Conservation (phyloP, 2,888 invertebrate genomes). For the Oscheius onirici region DNA sequence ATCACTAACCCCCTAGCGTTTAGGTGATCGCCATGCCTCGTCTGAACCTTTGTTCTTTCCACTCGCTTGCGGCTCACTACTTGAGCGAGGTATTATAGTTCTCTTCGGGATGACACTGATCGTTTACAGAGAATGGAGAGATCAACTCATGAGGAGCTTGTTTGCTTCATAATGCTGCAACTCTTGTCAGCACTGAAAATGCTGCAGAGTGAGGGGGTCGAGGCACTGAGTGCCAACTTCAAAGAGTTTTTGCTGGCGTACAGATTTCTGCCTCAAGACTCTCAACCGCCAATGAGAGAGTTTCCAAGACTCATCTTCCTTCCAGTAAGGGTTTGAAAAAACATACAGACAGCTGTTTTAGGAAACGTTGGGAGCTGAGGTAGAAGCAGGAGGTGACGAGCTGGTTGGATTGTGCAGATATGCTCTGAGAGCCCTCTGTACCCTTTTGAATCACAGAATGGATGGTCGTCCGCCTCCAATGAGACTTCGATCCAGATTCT, state of each 20-base stretch:
- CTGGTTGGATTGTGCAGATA: conserved; percentile 61
- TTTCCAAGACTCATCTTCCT: conserved; percentile 60
- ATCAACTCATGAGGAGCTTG: conserved; percentile 54
- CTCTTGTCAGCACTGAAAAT: conserved; percentile 60
- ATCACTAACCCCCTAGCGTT: background rate
- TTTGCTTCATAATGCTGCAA: conserved; percentile 64
- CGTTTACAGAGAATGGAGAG: conserved; percentile 45
- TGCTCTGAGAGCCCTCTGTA: conserved; percentile 63
- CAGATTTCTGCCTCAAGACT: conserved; percentile 43
- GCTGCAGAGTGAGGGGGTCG: conserved; percentile 62
- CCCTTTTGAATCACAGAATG: conserved; percentile 59
- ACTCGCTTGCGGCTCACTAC: conserved; percentile 62
- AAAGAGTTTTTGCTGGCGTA: conserved; percentile 64
- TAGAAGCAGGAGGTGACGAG: conserved; percentile 51
- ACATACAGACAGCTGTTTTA: conserved; percentile 28
- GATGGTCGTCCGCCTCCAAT: conserved; percentile 52
- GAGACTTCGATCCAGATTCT: conserved; percentile 50
- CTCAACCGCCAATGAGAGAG: conserved; percentile 49
- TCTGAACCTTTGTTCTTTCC: conserved; percentile 61
- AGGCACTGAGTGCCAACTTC: conserved; percentile 63
- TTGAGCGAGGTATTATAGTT: conserved; percentile 47
- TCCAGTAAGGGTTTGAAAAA: conserved; percentile 34
- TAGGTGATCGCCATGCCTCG: conserved; percentile 60
- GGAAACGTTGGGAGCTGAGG: conserved; percentile 64
- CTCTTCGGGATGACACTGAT: background rate